Conservation (phyloP, 2,888 invertebrate species). For the Hemithea aestivaria region DNA sequence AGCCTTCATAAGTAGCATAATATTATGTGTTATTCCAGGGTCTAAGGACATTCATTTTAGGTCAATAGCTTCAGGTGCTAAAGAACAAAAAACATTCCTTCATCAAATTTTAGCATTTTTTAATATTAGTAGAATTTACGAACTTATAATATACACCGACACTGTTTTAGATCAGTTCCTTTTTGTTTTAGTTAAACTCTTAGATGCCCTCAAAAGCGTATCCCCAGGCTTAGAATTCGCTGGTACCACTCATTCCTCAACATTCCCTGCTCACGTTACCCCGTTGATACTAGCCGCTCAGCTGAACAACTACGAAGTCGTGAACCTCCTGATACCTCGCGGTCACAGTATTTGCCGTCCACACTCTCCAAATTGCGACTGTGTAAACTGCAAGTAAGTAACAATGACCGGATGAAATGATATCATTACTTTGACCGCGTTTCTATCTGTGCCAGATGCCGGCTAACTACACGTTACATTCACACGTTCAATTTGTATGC, state of each 20-base stretch:
- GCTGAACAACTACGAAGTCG: conserved; percentile 84
- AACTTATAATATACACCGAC: too few species aligned
- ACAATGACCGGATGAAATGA: conserved; percentile 15
- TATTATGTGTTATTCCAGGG: too few species aligned
- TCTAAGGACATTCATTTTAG: too few species aligned
- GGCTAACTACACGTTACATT: conserved; percentile 27
- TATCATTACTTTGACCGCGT: conserved; percentile 23
- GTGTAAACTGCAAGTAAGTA: conserved; percentile 60
- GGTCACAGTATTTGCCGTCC: conserved; percentile 83
- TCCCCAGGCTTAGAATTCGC: conserved; percentile 54
- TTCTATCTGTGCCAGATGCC: conserved; percentile 21
- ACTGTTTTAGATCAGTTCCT: too few species aligned
- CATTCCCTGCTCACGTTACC: conserved; percentile 84
- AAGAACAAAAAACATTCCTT: too few species aligned
- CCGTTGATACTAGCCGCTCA: conserved; percentile 85
- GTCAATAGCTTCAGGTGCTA: too few species aligned
- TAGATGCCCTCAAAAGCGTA: conserved; percentile 45
- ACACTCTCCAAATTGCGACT: conserved; percentile 80
- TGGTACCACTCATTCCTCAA: conserved; percentile 59
- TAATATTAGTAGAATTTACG: too few species aligned
- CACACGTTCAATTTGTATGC: conserved; percentile 29
- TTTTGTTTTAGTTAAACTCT: conserved; percentile 38
- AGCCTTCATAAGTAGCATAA: not conserved
- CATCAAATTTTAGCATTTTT: too few species aligned
- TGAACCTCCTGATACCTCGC: conserved; percentile 81